Evolutionary conservation across 1,140 invertebrate species (phyloP).

Genomic region (Ctenoplectra terminalis): DNA sequence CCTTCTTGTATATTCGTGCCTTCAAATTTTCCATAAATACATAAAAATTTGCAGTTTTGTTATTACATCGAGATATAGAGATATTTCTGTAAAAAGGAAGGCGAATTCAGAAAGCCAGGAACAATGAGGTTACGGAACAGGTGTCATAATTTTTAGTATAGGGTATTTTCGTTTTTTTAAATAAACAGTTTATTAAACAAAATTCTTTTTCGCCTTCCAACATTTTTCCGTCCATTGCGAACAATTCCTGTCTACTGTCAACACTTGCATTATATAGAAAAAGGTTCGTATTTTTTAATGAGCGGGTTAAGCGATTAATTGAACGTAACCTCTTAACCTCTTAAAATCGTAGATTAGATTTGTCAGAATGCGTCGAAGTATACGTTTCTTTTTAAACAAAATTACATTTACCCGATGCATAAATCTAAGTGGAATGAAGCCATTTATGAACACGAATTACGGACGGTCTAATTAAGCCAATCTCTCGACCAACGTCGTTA

Average conservation of each 20-base stretch:
- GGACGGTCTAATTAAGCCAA: conserved; percentile 33
- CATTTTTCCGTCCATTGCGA: not conserved
- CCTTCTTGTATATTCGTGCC: too few species aligned
- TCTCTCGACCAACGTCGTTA: conserved; percentile 33
- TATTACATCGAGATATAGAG: too few species aligned
- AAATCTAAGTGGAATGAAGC: not conserved
- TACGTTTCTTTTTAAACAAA: not conserved
- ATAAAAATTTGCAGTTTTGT: too few species aligned
- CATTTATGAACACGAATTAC: conserved; percentile 38
- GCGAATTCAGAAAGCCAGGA: not conserved
- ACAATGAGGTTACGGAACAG: not conserved
- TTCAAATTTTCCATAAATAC: too few species aligned
- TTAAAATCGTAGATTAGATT: not conserved
- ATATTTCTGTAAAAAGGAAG: too few species aligned
- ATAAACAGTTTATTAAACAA: not conserved
- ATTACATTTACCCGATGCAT: too few species aligned
- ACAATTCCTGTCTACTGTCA: not conserved
- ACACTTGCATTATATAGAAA: not conserved
- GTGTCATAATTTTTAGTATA: not conserved
- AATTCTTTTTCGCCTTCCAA: not conserved
- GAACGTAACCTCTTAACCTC: not conserved
- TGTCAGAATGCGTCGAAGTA: not conserved
- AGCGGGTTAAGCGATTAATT: not conserved
- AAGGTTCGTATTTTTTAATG: not conserved
- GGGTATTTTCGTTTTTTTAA: not conserved